Conservation (phyloP, 2,113 vertebrate species). For the Engraulis encrasicolus region DNA sequence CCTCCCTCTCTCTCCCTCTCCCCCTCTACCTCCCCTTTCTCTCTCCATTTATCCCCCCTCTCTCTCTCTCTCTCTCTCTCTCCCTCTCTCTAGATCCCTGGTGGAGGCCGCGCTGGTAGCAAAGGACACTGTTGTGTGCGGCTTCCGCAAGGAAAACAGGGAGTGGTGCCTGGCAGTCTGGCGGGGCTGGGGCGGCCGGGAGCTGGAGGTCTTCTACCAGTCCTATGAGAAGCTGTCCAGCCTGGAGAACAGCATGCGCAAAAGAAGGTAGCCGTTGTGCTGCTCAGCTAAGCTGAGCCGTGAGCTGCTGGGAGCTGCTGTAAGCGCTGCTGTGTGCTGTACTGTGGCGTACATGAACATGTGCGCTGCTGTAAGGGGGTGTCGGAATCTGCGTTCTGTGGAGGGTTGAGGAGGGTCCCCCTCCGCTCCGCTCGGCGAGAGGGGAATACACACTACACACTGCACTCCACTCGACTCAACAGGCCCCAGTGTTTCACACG, state of each 20-base stretch:
- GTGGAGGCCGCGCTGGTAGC: conserved; percentile 83
- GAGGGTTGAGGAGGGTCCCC: too few species aligned
- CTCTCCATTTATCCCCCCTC: neutral
- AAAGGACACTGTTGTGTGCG: conserved; percentile 89
- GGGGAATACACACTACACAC: neutral
- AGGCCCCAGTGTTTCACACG: conserved; percentile 41
- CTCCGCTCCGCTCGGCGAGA: neutral
- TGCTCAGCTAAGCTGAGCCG: too few species aligned
- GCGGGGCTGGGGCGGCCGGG: conserved; percentile 88
- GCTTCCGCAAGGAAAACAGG: conserved; percentile 78
- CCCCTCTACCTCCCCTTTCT: conserved; percentile 21
- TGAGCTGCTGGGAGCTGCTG: too few species aligned
- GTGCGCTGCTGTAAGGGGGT: too few species aligned
- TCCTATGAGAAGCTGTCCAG: conserved; percentile 88
- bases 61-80: neutral
- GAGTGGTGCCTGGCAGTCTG: conserved; percentile 92
- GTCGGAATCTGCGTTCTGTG: conserved; percentile 49
- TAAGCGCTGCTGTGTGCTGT: too few species aligned
- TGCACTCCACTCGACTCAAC: too few species aligned
- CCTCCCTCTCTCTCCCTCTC: neutral
- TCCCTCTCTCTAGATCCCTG: conserved; percentile 74
- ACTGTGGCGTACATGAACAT: too few species aligned
- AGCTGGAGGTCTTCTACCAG: conserved; percentile 93
- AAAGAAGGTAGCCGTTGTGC: conserved; percentile 81
- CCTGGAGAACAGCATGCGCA: conserved; percentile 84